A percentile compares a stretch with the other conserved stretches of the same genome.
These are phyloP conservation scores for Microvelia longipes DNA, from an alignment of 1,140 invertebrate species.

Conservation along the genomic window DNA sequence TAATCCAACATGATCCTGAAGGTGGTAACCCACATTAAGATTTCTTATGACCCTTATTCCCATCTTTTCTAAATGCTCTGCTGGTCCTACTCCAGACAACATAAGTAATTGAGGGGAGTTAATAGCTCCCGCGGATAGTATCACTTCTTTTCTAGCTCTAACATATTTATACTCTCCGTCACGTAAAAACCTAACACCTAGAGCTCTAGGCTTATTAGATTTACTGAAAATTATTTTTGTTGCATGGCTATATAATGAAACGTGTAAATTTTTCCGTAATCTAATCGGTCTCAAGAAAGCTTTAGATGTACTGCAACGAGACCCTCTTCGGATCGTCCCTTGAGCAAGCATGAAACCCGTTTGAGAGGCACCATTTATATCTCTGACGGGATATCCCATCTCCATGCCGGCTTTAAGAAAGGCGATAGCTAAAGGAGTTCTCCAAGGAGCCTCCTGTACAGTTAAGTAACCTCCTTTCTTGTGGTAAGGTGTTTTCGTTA, in stretches of 20 bases:
- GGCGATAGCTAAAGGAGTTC: conserved; percentile 58
- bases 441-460: conserved; percentile 67
- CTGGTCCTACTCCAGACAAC: conserved; percentile 74
- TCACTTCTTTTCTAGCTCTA: conserved; percentile 54
- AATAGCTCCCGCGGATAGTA: conserved; percentile 65
- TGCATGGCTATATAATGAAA: conserved; percentile 61
- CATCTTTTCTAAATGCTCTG: conserved; percentile 55
- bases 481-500: conserved; percentile 57
- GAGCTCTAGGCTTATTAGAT: conserved; percentile 35
- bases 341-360: conserved; percentile 74
- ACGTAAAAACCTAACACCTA: conserved; percentile 57
- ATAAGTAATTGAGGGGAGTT: conserved; percentile 72
- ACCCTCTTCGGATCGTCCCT: conserved; percentile 68
- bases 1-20: conserved; percentile 70
- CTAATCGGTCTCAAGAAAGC: conserved; percentile 70
- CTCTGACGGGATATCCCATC: conserved; percentile 56
- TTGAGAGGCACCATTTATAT: conserved; percentile 67
- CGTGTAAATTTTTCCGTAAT: conserved; percentile 60
- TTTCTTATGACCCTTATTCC: conserved; percentile 57
- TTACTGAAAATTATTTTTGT: conserved; percentile 49
- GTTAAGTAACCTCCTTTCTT: conserved; percentile 61
- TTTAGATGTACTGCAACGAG: conserved; percentile 74
- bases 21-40: conserved; percentile 61
- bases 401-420: conserved; percentile 67
- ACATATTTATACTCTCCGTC: conserved; percentile 46